These are phyloP conservation scores for Clanis bilineata DNA, from an alignment of 2,888 invertebrate species.

Conservation along the genomic window DNA sequence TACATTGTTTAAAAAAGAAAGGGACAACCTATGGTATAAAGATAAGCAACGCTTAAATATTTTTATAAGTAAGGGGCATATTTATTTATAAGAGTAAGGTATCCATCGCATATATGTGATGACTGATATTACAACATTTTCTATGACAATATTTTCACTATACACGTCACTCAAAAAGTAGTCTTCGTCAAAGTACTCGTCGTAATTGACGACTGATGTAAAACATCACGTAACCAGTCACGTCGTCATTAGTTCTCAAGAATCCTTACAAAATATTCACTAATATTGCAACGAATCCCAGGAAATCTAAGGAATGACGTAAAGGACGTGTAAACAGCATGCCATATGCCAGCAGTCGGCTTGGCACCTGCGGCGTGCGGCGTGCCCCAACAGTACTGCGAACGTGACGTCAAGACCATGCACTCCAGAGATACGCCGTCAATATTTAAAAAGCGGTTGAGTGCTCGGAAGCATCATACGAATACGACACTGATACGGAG, in stretches of 20 bases:
- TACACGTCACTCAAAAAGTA: neutral
- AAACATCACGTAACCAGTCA: neutral
- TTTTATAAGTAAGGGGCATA: no score
- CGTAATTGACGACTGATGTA: neutral
- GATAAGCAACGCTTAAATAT: no score
- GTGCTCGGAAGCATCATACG: constrained; percentile 32
- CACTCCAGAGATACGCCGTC: constrained; percentile 37
- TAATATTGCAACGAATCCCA: neutral
- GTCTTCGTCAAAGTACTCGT: neutral
- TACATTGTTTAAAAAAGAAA: no score
- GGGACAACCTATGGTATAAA: no score
- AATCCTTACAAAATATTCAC: neutral
- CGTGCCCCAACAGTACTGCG: constrained; percentile 14
- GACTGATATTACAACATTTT: no score
- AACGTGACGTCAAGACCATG: constrained; percentile 37
- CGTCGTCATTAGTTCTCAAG: neutral
- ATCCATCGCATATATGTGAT: no score
- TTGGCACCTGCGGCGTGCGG: constrained; percentile 16
- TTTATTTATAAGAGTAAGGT: no score
- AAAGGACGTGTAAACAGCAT: constrained; percentile 16
- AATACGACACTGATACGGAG: constrained; percentile 23
- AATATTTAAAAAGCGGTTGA: constrained; percentile 45
- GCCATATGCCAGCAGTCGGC: constrained; percentile 16
- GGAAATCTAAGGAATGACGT: neutral
- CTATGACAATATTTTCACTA: neutral